Base-by-base conservation (phyloP, 1,140 invertebrate species). In the Bombus terrestris region DNA sequence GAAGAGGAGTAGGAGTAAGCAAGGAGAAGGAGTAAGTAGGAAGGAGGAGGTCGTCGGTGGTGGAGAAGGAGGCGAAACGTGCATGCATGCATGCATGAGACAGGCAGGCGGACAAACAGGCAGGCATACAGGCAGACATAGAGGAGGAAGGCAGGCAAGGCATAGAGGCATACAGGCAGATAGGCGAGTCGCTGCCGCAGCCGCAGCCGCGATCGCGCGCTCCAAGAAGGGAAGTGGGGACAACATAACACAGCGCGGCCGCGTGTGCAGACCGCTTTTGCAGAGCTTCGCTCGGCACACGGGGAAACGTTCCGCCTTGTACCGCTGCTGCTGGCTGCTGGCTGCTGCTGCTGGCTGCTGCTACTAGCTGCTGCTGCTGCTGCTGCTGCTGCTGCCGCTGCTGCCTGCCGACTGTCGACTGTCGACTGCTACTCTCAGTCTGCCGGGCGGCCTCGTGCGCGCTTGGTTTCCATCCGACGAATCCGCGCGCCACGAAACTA, bases 271-370 rank as follows among this genome's bases (percentile, higher is more conserved):
- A 78, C 88, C 59, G 89, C 89, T 90, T 91, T 91, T 86, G 83
- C 90, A 89, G 89, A 90, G 88, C 89, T 90, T 85, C 89, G 88
- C 88, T 89, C 88, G 86, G 89, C 88, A 90, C 82, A 90, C 89
- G 81, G 89, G 80, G 81, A 91, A 90, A 91, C 89, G 89, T 90
- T 86, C 87, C 89, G 89, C 71, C 86, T 87, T 82, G 81, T 89
- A 81, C 81, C 43, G 80, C 88, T 89, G 88, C 88, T 77, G 73
- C 72, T 76, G 83, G 53, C 64, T 22, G 57, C 53, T 59, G 57
- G 13, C n/a, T n/a, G 62, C 62, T 69, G 79, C 47, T 47, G 78
- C 81, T 76, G 72, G 80, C 66, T 88, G 57, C 69, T 88, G 66
- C 43, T 82, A 18, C 66, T 66, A 41, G 82, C 83, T 85, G 82